These are phyloP conservation scores for Eupithecia inturbata DNA, from an alignment of 2,888 invertebrate species.

Conservation along the genomic window DNA sequence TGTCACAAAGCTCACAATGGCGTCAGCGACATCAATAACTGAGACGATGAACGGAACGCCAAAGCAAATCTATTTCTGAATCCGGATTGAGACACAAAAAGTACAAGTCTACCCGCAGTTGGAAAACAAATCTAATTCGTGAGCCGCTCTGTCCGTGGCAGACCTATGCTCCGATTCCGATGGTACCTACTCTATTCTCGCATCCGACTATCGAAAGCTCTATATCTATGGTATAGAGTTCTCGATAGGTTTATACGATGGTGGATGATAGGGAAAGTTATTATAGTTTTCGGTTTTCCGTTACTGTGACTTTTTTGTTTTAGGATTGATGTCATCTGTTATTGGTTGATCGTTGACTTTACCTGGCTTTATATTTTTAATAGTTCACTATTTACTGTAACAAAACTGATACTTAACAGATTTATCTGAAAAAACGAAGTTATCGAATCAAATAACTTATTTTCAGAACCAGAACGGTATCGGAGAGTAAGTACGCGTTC, in stretches of 20 bases:
- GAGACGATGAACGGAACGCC: constrained; percentile 42
- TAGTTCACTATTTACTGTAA: neutral
- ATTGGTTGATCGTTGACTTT: neutral
- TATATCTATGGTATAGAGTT: constrained; percentile 6
- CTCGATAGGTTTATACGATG: neutral
- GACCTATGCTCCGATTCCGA: constrained; percentile 45
- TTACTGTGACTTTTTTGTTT: neutral
- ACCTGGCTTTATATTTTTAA: neutral
- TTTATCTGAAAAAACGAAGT: neutral
- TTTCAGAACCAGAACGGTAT: neutral
- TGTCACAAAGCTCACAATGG: constrained; percentile 28
- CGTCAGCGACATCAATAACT: constrained; percentile 1
- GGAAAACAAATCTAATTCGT: constrained; percentile 55
- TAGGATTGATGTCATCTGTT: neutral
- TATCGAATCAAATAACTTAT: neutral
- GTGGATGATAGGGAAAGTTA: neutral
- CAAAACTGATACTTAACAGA: neutral
- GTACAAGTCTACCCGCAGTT: constrained; percentile 48
- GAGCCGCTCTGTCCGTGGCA: constrained; percentile 54
- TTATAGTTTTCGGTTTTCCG: neutral
- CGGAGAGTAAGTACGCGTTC: neutral
- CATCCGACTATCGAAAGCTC: constrained; percentile 32
- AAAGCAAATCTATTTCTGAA: constrained; percentile 46
- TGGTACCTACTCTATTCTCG: constrained; percentile 27
- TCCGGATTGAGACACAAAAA: constrained; percentile 57